Conservation (phyloP, 2,797 vertebrate species). For the Antrozous pallidus region DNA sequence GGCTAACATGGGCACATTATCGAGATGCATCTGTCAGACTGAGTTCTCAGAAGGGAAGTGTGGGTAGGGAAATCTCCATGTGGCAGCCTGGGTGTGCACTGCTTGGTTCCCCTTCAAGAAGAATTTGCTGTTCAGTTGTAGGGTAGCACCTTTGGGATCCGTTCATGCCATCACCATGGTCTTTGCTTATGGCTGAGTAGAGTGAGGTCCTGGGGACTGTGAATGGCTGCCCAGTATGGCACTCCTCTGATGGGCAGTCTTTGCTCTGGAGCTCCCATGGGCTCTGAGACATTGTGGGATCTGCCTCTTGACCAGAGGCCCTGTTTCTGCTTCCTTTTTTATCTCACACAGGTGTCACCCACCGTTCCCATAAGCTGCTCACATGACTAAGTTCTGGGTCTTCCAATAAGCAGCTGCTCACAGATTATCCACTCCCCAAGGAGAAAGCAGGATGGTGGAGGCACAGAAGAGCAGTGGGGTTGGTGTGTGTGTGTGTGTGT, state of each 20-base stretch:
- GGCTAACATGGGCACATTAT: not conserved
- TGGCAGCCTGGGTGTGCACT: no score
- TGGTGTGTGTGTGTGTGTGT: accelerated
- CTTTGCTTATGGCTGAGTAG: no score
- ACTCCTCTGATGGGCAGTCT: accelerated
- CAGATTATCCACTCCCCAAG: no score
- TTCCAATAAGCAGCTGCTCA: not conserved
- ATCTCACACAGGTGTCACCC: no score
- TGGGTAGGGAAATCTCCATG: accelerated
- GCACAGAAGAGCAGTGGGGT: not conserved
- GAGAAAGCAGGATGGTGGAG: not conserved
- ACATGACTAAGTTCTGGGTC: not conserved
- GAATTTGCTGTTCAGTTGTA: accelerated
- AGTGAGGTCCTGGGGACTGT: no score
- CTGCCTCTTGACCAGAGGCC: not conserved
- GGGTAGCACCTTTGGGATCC: not conserved
- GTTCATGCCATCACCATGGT: accelerated
- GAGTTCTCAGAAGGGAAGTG: not conserved
- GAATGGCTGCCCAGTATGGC: accelerated
- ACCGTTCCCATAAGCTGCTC: no score
- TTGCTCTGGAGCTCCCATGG: not conserved
- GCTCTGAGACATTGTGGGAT: not conserved
- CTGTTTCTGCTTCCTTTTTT: not conserved
- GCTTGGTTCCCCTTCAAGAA: not conserved
- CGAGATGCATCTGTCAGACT: no score